Base-by-base conservation (phyloP, 2,113 vertebrate species). In the Sorex araneus region DNA sequence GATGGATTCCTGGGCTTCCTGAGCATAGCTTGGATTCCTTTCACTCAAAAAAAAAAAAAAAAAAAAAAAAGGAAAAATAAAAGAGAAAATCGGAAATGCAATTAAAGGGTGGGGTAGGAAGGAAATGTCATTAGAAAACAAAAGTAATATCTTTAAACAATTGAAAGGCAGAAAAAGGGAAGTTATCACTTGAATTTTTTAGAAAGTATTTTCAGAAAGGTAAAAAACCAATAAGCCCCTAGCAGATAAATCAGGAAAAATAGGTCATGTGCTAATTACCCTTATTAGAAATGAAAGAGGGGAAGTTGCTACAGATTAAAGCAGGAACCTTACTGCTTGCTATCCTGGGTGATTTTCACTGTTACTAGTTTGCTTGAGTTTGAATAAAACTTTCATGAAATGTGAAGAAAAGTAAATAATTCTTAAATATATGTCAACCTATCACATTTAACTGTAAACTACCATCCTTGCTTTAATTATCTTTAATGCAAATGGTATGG, bases 381-480 rank as follows among this genome's bases (percentile, higher is more conserved):
- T 92, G 34, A 80, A 76, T 71, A 92, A 75, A 50, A 30, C 77
- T 67, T 91, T 75, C 50, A 87, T 76, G 66, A 80, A 83, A 43
- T 91, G 27, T 84, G 40, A 40, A 40, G 40, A 40, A 50, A 92
- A 92, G 47, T 66, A 69, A 83, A 73, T 69, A 75, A n/a, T 43
- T 84, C 19, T 40, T 40, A 40, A 40, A 40, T 40, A 40, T 40
- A 40, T 95, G 54, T 8, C 36, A 73, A 6, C 8, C n/a, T 84
- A 6, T 84, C 28, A 64, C 12, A 40, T 93, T 84, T 89, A 87
- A 80, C 64, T 67, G 54, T 89, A 57, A 94, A 87, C 19, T 84
- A 32, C 13, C 47, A 50, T 90, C 6, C 10, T 81, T 79, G 2
- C n/a, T 10, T 87, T 32, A 83, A 40, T 67, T 90, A 70, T 45